Evolutionary conservation across 2,113 vertebrate species (phyloP), one percentile per base, ranked within the genome.

Genomic region (Pristiophorus japonicus): DNA sequence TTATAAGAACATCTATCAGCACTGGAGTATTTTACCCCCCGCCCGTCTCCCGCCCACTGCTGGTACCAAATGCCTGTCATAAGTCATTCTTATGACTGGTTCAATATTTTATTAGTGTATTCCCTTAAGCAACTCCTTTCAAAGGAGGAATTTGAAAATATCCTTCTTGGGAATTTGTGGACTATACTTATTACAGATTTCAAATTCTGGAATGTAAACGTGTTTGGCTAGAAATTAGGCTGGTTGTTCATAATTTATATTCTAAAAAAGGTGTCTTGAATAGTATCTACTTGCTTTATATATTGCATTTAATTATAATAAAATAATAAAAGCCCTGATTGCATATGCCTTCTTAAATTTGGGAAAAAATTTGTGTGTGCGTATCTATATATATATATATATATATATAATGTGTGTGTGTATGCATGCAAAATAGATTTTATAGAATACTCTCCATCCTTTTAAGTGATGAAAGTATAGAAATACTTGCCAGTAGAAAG

Each of bases 121-220:
- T n/a, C 27, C 55, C 30, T 90, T 90, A 90, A 59, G 87, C 87
- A 90, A 59, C 87, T 59, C 24, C 51, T 90, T 87, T 59, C 27
- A 59, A 55, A 34, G 27, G 78, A 34, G 87, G 55, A 90, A 90
- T 90, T 62, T 62, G 14, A 90, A 90, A 90, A 90, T 90, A 90
- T 34, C 4, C 51, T n/a, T 62, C 34, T n/a, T 62, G 87, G 30
- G 30, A 90, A 59, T 18, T 18, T 90, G 55, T 18, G 3, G 14
- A n/a, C 4, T 12, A 90, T n/a, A 14, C 87, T 90, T 18, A 16
- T 55, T n/a, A 10, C 10, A 55, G 24, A 62, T 90, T 90, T 12
- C 55, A 62, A 90, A 34, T n/a, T 59, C 30, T 90, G 51, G 87
- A 90, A 90, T 62, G 51, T 59, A 59, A 62, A 55, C 30, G 4